Evolutionary conservation across 2,113 vertebrate species (phyloP), one percentile per base, ranked within the genome.

Genomic region (Condylura cristata): DNA sequence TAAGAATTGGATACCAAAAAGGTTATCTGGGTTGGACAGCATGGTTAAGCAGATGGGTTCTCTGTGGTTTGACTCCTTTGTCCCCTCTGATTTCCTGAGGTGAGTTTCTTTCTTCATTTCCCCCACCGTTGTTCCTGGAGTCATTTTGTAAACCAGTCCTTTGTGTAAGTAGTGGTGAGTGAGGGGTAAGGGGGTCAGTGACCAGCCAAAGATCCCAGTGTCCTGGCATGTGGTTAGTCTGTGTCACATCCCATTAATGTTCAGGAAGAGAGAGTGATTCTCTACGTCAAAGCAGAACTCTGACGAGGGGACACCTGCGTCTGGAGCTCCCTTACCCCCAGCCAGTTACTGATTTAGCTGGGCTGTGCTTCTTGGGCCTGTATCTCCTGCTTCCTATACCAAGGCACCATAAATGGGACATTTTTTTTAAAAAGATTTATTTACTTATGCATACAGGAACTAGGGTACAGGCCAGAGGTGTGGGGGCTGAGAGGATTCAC

Each of bases 71-170:
- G 24, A 6, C 41, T 56, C 12, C 1, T 90, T 74, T 85, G 58
- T 89, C 11, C 28, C 37, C 32, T 81, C 79, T 32, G 72, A 80
- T 34, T 83, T 78, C 14, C 17, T 2, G 37, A 51, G 34, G 37
- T 61, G 61, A 22, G 32, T 90, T 80, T 71, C 41, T 76, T 68
- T 53, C 68, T 44, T 91, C 12, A 72, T 91, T 91, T 80, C 13
- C 32, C 28, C 58, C 26, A 76, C 30, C 48, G 32, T 5, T 75
- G 2, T 9, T n/a, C 28, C 72, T 79, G 41, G 56, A 85, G 28
- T 44, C 65, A 56, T 82, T 56, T 89, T 92, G 60, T 81, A 74
- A 93, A 74, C 26, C n/a, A 82, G 37, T 12, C 51, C 51, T 92
- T 78, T 5, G 16, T 65, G 18, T 48, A 46, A 4, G 71, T 56